These are phyloP conservation scores for Gordius sp. DNA, from an alignment of 2,888 invertebrate genomes.

Conservation along the genomic window DNA sequence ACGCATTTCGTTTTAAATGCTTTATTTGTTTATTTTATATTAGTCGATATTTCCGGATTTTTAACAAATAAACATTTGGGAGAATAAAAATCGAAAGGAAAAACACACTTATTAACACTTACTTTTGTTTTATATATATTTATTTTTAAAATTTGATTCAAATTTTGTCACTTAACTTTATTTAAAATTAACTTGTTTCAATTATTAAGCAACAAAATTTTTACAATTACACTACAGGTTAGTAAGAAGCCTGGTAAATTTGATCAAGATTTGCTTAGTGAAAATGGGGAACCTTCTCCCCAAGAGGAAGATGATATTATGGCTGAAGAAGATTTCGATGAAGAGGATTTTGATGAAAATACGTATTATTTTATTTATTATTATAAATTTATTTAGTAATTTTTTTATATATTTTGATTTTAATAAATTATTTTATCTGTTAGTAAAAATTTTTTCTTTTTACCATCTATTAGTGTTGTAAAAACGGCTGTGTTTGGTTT, in stretches of 20 bases:
- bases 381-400: too few species aligned
- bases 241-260: slow-evolving; percentile 63
- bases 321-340: neutral
- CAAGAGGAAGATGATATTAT: neutral
- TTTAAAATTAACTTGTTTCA: neutral
- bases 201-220: neutral
- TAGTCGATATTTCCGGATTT: too few species aligned
- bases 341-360: neutral
- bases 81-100: too few species aligned
- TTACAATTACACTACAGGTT: slow-evolving; percentile 37
- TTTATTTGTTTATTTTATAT: too few species aligned
- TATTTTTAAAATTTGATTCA: neutral
- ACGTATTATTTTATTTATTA: neutral
- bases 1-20: too few species aligned
- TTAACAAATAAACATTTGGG: too few species aligned
- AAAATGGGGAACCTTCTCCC: slow-evolving; percentile 35
- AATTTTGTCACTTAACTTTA: slow-evolving; percentile 17
- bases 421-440: too few species aligned
- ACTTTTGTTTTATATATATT: neutral
- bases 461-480: too few species aligned
- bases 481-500: too few species aligned
- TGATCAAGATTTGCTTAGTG: slow-evolving; percentile 55
- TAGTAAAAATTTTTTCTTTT: too few species aligned
- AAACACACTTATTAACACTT: slow-evolving; percentile 27
- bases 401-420: too few species aligned